phyloP scores from a whole-genome alignment of 37 sponge, comb jelly and placozoan genomes.

The Haliclona indistincta region DNA sequence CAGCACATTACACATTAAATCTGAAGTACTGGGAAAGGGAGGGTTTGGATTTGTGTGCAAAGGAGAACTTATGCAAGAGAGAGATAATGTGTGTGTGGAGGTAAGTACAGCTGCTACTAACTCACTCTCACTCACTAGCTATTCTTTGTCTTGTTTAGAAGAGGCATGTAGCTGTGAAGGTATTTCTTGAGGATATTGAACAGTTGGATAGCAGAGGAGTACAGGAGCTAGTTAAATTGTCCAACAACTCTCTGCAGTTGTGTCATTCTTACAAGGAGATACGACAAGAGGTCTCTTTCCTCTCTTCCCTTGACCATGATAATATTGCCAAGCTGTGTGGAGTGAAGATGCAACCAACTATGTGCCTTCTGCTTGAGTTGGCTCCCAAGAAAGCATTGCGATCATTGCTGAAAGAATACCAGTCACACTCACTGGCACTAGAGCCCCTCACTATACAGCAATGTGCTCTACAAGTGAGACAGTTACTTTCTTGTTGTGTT shows the following conservation, averaged over 20 bases:
- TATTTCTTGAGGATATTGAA: slow-evolving; percentile 38
- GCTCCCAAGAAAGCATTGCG: slow-evolving; percentile 74
- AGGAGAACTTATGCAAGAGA: slow-evolving; percentile 34
- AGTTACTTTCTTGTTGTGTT: background rate
- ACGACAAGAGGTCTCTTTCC: slow-evolving; percentile 70
- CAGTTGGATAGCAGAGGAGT: background rate
- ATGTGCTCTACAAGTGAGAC: slow-evolving; percentile 51
- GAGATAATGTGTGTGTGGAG: background rate
- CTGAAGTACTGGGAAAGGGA: slow-evolving; percentile 66
- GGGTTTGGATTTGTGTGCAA: slow-evolving; percentile 74
- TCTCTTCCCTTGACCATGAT: slow-evolving; percentile 50
- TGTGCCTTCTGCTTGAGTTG: slow-evolving; percentile 79
- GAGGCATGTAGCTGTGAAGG: slow-evolving; percentile 62
- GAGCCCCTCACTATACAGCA: slow-evolving; percentile 73
- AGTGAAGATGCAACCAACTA: slow-evolving; percentile 38
- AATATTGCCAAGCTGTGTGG: slow-evolving; percentile 63
- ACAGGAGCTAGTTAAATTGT: background rate
- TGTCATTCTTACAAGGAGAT: slow-evolving; percentile 49
- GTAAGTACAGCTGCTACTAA: background rate
- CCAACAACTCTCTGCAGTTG: slow-evolving; percentile 4
- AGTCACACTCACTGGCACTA: slow-evolving; percentile 4
- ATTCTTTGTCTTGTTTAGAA: background rate
- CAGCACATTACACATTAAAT: slow-evolving; percentile 16
- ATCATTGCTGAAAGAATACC: slow-evolving; percentile 70
- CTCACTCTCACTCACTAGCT: background rate